These are phyloP conservation scores for Hyles vespertilio DNA, from an alignment of 1,140 invertebrate genomes.

Conservation along the genomic window DNA sequence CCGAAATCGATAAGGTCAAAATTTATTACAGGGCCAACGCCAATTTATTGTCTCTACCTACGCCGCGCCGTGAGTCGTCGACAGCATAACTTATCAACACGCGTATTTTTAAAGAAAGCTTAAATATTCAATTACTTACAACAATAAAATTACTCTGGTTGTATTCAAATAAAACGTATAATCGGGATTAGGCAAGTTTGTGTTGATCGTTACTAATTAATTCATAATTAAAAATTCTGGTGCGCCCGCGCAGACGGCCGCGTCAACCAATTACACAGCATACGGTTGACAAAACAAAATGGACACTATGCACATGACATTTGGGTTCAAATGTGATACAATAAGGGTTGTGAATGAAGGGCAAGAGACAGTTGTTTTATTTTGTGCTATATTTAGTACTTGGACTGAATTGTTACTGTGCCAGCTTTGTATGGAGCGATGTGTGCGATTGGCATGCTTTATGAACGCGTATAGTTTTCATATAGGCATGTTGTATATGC, in stretches of 20 bases:
- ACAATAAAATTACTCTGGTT: too few relatives aligned
- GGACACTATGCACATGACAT: slow-evolving; percentile 35
- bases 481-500: too few relatives aligned
- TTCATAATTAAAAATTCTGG: slow-evolving; percentile 75
- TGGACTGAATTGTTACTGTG: slow-evolving; percentile 69
- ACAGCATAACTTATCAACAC: too few relatives aligned
- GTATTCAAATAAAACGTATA: slow-evolving; percentile 25
- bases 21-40: too few relatives aligned
- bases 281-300: slow-evolving; percentile 36
- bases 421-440: slow-evolving; percentile 53
- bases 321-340: slow-evolving; percentile 42
- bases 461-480: slow-evolving; percentile 13
- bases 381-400: slow-evolving; percentile 73
- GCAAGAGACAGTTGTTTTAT: slow-evolving; percentile 74
- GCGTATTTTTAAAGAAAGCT: too few relatives aligned
- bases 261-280: slow-evolving; percentile 60
- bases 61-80: too few relatives aligned
- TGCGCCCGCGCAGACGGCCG: slow-evolving; percentile 62
- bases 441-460: slow-evolving; percentile 46
- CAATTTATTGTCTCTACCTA: too few relatives aligned
- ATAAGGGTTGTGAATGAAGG: slow-evolving; percentile 60
- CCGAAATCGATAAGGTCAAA: too few relatives aligned
- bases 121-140: too few relatives aligned
- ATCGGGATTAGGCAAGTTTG: slow-evolving; percentile 59
- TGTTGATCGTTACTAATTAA: slow-evolving; percentile 70